phyloP scores from a whole-genome alignment of 1,140 invertebrate genomes.

The Caerostris extrusa region DNA sequence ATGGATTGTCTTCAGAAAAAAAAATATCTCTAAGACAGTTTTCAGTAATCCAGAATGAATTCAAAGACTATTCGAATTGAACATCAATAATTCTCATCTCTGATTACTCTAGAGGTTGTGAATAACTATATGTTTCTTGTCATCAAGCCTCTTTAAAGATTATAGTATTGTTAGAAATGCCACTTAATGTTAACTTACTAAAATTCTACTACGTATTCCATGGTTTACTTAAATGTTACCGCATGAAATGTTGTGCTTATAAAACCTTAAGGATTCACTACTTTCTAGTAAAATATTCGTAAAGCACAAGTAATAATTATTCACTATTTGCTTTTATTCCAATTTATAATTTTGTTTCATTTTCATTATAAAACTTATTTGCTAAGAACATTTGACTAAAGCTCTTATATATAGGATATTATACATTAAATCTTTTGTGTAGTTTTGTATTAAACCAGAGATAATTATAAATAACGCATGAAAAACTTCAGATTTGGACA shows the following conservation, averaged over 20 bases:
- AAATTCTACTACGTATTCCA: neutral
- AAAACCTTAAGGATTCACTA: neutral
- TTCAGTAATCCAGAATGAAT: neutral
- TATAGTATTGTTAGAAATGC: constrained; percentile 32
- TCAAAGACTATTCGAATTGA: neutral
- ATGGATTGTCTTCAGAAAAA: neutral
- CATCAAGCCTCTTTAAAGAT: constrained; percentile 16
- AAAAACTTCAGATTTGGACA: neutral
- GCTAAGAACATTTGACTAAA: neutral
- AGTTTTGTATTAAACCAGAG: constrained; percentile 12
- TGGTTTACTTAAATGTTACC: constrained; percentile 17
- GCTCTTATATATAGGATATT: neutral
- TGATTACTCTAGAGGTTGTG: constrained; percentile 20
- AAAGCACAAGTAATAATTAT: neutral
- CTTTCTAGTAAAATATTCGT: constrained; percentile 10
- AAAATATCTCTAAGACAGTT: neutral
- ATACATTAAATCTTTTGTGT: neutral
- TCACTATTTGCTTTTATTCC: neutral
- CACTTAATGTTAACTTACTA: constrained; percentile 26
- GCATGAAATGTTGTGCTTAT: neutral
- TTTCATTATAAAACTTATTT: neutral
- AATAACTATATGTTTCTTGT: constrained; percentile 19
- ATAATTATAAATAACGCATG: neutral
- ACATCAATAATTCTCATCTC: constrained; percentile 13
- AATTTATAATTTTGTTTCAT: neutral